These are phyloP conservation scores for Naso thynnoides DNA, from an alignment of 2,797 vertebrate species.

Conservation along the genomic window DNA sequence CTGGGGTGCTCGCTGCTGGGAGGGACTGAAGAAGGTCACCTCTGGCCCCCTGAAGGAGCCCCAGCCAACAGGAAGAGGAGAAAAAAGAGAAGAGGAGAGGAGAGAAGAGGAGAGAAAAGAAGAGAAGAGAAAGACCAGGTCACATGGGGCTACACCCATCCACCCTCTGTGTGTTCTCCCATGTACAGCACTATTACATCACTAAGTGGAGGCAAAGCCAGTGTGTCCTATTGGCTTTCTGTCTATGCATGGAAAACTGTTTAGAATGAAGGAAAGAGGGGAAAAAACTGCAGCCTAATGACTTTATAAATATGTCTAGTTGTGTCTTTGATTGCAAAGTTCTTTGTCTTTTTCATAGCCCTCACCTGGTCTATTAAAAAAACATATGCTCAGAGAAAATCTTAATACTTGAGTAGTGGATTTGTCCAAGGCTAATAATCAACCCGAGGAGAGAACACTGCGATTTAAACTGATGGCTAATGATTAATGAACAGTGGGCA, in stretches of 20 bases:
- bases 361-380: conserved; percentile 18
- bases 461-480: conserved; percentile 71
- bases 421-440: conserved; percentile 71
- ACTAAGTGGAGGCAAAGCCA: conserved; percentile 21
- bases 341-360: not conserved
- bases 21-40: conserved; percentile 78
- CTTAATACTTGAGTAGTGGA: conserved; percentile 36
- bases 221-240: not conserved
- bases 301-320: not conserved
- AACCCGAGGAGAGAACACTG: conserved; percentile 56
- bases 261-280: not conserved
- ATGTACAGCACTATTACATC: conserved; percentile 44
- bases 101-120: conserved; percentile 7
- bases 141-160: conserved; percentile 64
- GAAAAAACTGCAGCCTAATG: not conserved
- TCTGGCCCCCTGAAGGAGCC: conserved; percentile 72
- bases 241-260: not conserved
- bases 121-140: conserved; percentile 46
- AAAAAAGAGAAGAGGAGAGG: conserved; percentile 20
- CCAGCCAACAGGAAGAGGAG: conserved; percentile 44
- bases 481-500: conserved; percentile 70
- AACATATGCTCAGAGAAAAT: conserved; percentile 12
- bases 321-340: not conserved
- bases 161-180: conserved; percentile 24
- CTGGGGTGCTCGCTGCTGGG: conserved; percentile 61